Conservation (phyloP, 2,113 vertebrate species). For the Illadopsis cleaveri region DNA sequence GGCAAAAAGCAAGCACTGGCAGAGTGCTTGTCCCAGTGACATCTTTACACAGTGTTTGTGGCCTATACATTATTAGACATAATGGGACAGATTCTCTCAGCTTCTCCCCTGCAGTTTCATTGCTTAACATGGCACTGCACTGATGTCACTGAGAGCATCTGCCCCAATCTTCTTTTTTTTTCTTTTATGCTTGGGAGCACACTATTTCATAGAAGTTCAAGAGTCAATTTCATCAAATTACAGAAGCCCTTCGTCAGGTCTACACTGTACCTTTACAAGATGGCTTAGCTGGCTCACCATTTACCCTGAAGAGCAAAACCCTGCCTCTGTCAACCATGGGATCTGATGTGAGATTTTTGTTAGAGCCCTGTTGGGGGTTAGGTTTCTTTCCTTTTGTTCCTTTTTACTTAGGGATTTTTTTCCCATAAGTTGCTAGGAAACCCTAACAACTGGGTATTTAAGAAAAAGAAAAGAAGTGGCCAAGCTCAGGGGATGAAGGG, state of each 20-base stretch:
- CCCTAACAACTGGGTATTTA: neutral
- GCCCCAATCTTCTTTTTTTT: neutral
- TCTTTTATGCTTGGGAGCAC: neutral
- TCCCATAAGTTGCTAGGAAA: neutral
- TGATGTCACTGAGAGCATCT: neutral
- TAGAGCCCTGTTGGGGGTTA: neutral
- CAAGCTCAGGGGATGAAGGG: neutral
- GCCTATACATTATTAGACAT: neutral
- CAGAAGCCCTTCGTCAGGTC: constrained; percentile 49
- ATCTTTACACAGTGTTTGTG: constrained; percentile 47
- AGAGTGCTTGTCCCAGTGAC: constrained; percentile 29
- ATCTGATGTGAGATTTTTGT: neutral
- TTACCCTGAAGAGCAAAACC: neutral
- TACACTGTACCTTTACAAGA: neutral
- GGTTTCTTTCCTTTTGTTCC: neutral
- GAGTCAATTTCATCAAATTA: constrained; percentile 5
- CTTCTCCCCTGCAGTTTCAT: neutral
- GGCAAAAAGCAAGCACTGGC: constrained; percentile 18
- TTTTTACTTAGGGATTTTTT: neutral
- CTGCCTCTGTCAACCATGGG: neutral
- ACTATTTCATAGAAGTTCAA: constrained; percentile 35
- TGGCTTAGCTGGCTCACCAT: neutral
- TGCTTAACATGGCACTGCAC: neutral
- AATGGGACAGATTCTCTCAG: neutral
- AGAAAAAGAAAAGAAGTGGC: neutral